Evolutionary conservation across 2,113 vertebrate genomes (phyloP).

Genomic region (Megalops atlanticus): DNA sequence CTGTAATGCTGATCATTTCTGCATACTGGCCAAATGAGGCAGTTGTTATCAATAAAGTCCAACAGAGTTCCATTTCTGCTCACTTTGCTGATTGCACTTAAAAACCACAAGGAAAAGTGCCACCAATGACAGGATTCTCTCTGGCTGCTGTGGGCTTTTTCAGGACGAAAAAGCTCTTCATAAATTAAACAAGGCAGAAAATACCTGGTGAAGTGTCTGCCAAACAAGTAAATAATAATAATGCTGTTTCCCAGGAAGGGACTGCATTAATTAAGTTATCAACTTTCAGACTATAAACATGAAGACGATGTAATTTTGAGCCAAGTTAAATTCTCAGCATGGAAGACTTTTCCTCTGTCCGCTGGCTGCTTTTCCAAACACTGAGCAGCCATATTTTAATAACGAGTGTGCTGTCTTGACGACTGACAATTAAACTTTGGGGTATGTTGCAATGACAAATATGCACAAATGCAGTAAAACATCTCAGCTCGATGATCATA

Average conservation of each 20-base stretch:
- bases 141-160: not conserved
- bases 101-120: not conserved
- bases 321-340: slow-evolving; percentile 36
- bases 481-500: slow-evolving; percentile 27
- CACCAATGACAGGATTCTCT: not conserved
- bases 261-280: slow-evolving; percentile 28
- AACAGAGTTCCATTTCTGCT: not conserved
- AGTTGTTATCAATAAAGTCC: not conserved
- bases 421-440: slow-evolving; percentile 56
- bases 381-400: slow-evolving; percentile 56
- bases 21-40: no score
- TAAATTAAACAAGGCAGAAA: not conserved
- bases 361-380: not conserved
- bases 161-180: not conserved
- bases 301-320: slow-evolving; percentile 28
- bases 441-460: slow-evolving; percentile 60
- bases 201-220: slow-evolving; percentile 9
- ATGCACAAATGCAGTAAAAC: slow-evolving; percentile 55
- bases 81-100: not conserved
- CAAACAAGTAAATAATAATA: slow-evolving; percentile 55
- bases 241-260: slow-evolving; percentile 26
- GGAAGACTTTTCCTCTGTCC: not conserved
- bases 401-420: slow-evolving; percentile 59
- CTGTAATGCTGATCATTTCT: not conserved
- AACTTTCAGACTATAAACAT: slow-evolving; percentile 12